Evolutionary conservation across 2,113 vertebrate genomes (phyloP), one percentile per base, ranked within the genome.

Genomic region (Strix aluco): DNA sequence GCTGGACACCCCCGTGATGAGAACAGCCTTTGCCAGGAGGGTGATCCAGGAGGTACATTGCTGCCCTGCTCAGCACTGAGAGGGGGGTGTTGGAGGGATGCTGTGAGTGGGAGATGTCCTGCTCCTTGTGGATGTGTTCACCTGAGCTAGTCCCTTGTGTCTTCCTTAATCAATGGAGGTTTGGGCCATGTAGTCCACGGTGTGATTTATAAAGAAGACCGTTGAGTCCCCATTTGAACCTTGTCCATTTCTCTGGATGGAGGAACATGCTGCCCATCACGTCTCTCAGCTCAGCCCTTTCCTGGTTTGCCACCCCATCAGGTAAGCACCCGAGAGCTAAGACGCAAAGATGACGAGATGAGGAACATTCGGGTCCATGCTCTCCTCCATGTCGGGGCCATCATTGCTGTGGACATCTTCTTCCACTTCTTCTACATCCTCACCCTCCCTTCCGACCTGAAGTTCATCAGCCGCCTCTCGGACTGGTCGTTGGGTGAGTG

Each of bases 341-440:
- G 79, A 54, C 98, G 99, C 86, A 99, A 97, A 6, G 98, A 99
- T 10, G 32, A 98, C 0, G 99, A 99, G 97, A 98, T 99, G 98
- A 99, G 97, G 99, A 98, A 84, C 61, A 99, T 99, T 94, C 96
- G 88, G 1, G 59, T 98, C 49, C 98, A 98, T 20, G 99, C 98
- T 0, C 69, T 98, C 9, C 80, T 98, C 66, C 97, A 99, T 14
- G 92, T 98, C 44, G 97, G 86, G 34, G 95, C 98, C 78, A 92
- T 99, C 47, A 8, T 98, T 2, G 90, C 98, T 0, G 98, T 99
- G 95, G 99, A 99, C 55, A 29, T 99, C 95, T 98, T 99, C 95
- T 99, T 99, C 94, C 99, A 99, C 73, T 99, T 99, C 97, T 98
- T 99, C 98, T 99, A 99, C 98, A 99, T 99, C 97, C 98, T 99